Percentiles rank a stretch among this genome's conserved stretches.
phyloP scores from a whole-genome alignment of 2,888 invertebrate genomes.

The Leucophenga maculata region DNA sequence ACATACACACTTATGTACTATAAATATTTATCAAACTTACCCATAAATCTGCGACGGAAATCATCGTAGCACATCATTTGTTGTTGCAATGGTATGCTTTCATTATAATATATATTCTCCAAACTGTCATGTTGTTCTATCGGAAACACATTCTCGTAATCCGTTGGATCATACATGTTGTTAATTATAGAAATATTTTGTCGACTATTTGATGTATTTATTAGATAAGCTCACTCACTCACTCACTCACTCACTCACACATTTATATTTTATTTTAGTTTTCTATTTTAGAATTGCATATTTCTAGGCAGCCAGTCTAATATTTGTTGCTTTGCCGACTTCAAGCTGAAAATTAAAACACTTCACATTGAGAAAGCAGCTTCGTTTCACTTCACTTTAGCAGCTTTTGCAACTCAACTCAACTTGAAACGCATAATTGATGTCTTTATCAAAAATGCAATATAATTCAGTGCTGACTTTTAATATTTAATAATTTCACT shows the following conservation, averaged over 20 bases:
- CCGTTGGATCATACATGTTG: constrained; percentile 57
- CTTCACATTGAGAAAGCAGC: constrained; percentile 4
- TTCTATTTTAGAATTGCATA: constrained; percentile 32
- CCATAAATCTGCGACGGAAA: constrained; percentile 54
- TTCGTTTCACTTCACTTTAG: constrained; percentile 12
- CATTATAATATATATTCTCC: constrained; percentile 14
- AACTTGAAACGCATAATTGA: too few relatives aligned
- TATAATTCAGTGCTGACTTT: too few relatives aligned
- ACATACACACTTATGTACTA: too few relatives aligned
- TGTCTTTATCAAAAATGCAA: too few relatives aligned
- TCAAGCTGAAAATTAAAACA: not conserved
- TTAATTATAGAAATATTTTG: too few relatives aligned
- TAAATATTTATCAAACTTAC: constrained; percentile 40
- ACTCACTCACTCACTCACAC: not conserved
- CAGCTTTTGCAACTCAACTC: not conserved
- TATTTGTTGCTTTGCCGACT: not conserved
- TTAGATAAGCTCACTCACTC: not conserved
- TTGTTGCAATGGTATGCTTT: too few relatives aligned
- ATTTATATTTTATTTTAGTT: too few relatives aligned
- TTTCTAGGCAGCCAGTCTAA: constrained; percentile 41
- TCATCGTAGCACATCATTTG: constrained; percentile 50
- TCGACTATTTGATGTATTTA: not conserved
- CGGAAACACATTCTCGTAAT: constrained; percentile 47
- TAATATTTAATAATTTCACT: too few relatives aligned
- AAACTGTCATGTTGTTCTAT: constrained; percentile 24